Evolutionary conservation across 1,140 invertebrate genomes (phyloP).

Genomic region (Lepidurus packardi): DNA sequence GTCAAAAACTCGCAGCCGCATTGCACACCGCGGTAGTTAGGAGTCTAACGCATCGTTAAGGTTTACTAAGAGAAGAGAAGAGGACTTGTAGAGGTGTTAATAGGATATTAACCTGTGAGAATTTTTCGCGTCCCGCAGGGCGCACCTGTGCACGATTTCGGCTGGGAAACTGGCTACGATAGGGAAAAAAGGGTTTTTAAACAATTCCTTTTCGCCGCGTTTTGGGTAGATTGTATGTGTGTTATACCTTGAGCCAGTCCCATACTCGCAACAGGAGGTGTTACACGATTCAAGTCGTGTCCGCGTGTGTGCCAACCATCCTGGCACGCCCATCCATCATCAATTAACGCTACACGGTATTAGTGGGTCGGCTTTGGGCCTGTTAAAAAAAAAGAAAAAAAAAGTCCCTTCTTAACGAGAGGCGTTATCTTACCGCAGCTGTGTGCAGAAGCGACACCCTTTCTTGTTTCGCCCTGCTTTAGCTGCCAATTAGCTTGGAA

Average conservation of each 20-base stretch:
- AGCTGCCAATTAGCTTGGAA: too few relatives aligned
- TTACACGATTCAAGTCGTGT: slow-evolving; percentile 21
- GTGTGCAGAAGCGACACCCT: too few relatives aligned
- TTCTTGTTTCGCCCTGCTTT: too few relatives aligned
- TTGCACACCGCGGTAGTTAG: neutral
- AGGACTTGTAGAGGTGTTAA: neutral
- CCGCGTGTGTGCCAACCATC: neutral
- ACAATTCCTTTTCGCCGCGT: neutral
- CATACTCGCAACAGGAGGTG: slow-evolving; percentile 17
- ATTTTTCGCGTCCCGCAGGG: slow-evolving; percentile 17
- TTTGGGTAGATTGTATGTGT: neutral
- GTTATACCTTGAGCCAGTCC: neutral
- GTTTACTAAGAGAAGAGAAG: neutral
- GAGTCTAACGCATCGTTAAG: neutral
- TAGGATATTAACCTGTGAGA: slow-evolving; percentile 15
- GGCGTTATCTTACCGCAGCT: too few relatives aligned
- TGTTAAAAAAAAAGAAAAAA: too few relatives aligned
- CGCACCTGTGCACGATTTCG: slow-evolving; percentile 10
- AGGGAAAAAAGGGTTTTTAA: neutral
- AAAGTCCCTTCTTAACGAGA: too few relatives aligned
- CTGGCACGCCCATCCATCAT: slow-evolving; percentile 12
- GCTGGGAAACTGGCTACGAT: neutral
- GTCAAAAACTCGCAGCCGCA: too few relatives aligned
- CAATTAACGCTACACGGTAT: slow-evolving; percentile 13
- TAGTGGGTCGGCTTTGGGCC: neutral